These are phyloP conservation scores for Sula dactylatra DNA, from an alignment of 2,113 vertebrate genomes.

Conservation along the genomic window DNA sequence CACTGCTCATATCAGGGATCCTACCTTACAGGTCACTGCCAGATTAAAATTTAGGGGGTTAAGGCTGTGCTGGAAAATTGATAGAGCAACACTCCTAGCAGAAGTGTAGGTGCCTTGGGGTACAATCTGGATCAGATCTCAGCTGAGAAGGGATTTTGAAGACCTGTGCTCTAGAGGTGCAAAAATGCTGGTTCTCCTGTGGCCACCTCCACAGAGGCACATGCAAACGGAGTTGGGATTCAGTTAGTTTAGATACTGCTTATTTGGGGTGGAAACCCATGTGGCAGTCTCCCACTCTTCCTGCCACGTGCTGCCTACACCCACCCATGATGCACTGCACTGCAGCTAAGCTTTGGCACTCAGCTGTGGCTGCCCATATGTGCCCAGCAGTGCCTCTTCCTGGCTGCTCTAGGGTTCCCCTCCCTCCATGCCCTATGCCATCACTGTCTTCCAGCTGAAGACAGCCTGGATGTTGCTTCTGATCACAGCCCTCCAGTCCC, in stretches of 20 bases:
- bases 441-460: background rate
- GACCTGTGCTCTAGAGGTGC: background rate
- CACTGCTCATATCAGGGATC: background rate
- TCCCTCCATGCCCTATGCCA: background rate
- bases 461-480: background rate
- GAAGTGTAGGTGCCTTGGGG: background rate
- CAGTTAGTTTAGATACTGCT: background rate
- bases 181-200: background rate
- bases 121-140: background rate
- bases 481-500: background rate
- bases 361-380: background rate
- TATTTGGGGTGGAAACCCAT: background rate
- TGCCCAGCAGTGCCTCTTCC: background rate
- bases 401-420: background rate
- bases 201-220: background rate
- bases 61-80: background rate
- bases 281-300: background rate
- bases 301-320: fast-evolving
- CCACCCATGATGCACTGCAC: too few relatives aligned
- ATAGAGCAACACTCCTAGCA: background rate
- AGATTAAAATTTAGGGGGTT: background rate
- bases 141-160: background rate
- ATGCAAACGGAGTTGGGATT: background rate
- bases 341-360: background rate
- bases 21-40: background rate